Evolutionary conservation across 2,113 vertebrate genomes (phyloP).

Genomic region (Trematomus loennbergii): DNA sequence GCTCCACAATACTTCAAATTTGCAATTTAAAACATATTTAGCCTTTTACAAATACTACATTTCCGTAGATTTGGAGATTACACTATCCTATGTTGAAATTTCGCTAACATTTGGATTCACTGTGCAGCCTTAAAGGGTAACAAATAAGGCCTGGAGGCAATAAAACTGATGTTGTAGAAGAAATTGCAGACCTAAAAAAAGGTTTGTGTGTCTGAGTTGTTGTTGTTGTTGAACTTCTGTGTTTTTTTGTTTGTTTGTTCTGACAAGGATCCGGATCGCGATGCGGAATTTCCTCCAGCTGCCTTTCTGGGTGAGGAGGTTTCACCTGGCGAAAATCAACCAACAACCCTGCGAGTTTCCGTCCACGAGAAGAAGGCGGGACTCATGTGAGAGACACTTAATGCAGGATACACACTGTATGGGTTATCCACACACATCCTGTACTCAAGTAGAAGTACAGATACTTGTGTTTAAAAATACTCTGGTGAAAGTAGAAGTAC

Average conservation of each 20-base stretch:
- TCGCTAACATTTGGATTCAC: no score
- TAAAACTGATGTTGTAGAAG: neutral
- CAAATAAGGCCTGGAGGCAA: neutral
- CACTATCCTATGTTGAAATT: no score
- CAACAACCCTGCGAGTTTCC: conserved; percentile 86
- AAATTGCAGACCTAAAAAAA: neutral
- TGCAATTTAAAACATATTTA: no score
- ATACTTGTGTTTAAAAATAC: no score
- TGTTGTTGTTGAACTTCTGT: neutral
- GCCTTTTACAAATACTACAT: no score
- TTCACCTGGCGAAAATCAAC: conserved; percentile 86
- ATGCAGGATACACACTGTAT: neutral
- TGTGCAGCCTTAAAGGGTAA: no score
- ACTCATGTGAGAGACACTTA: conserved; percentile 84
- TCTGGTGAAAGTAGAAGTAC: no score
- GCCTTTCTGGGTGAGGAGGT: conserved; percentile 88
- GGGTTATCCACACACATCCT: no score
- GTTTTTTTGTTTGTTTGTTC: neutral
- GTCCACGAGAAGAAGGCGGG: conserved; percentile 79
- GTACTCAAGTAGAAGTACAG: no score
- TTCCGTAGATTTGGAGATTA: no score
- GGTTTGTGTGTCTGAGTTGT: neutral
- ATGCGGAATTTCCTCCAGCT: conserved; percentile 85
- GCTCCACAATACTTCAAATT: no score
- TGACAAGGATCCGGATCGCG: conserved; percentile 83